Percentiles rank a stretch among this genome's conserved stretches.
Conservation (phyloP, 2,113 vertebrate species). For the Limanda limanda region DNA sequence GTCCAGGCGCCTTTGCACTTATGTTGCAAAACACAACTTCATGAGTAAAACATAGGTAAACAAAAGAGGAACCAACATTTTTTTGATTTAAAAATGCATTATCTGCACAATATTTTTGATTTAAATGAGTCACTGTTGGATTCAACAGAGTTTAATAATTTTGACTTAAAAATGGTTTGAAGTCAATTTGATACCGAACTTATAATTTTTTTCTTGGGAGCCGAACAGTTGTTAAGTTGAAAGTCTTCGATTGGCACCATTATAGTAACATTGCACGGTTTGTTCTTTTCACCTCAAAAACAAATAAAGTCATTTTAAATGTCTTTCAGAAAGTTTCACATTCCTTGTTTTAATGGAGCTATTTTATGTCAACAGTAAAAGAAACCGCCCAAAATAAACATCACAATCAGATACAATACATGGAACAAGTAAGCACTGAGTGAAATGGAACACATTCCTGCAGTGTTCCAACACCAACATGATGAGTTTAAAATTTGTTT, state of each 20-base stretch:
- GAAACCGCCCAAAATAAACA: constrained; percentile 55
- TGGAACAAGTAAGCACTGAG: constrained; percentile 39
- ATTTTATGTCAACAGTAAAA: constrained; percentile 45
- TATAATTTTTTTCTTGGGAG: background rate
- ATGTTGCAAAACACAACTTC: background rate
- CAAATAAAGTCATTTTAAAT: constrained; percentile 26
- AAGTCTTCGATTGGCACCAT: background rate
- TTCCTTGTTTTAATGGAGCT: constrained; percentile 44
- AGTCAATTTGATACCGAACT: background rate
- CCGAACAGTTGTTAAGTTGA: background rate
- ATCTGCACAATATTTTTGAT: no score
- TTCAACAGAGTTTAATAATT: background rate
- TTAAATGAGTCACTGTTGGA: no score
- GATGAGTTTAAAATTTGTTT: constrained; percentile 29
- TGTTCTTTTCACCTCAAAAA: constrained; percentile 25
- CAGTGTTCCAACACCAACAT: constrained; percentile 53
- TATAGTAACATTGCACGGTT: background rate
- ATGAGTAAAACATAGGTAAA: no score
- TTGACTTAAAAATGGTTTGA: background rate
- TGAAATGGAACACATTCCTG: constrained; percentile 39
- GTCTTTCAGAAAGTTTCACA: constrained; percentile 15
- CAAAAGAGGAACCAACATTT: no score
- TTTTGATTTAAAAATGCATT: no score
- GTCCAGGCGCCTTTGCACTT: background rate
- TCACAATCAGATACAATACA: constrained; percentile 36